phyloP scores from a whole-genome alignment of 1,140 invertebrate genomes.

The Hormaphis cornu region DNA sequence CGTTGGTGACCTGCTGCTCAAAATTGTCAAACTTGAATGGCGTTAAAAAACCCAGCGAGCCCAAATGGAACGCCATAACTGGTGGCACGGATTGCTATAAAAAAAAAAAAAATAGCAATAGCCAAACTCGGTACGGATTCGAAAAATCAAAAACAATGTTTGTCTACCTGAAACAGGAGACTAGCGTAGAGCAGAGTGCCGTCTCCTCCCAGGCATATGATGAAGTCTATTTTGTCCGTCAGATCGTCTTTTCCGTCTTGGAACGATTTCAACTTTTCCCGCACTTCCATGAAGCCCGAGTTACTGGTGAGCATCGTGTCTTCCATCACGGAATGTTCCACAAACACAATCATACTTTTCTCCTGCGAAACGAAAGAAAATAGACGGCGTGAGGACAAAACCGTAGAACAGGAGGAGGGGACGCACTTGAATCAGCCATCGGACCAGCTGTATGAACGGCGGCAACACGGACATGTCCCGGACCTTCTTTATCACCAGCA shows the following conservation, averaged over 20 bases:
- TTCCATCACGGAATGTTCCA: slow-evolving; percentile 79
- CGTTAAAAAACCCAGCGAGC: slow-evolving; percentile 91
- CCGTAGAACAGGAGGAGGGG: no score
- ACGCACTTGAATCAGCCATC: slow-evolving; percentile 80
- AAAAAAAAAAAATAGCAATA: slow-evolving; percentile 34
- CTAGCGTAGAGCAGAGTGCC: slow-evolving; percentile 93
- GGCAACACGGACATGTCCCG: slow-evolving; percentile 77
- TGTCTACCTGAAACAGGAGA: slow-evolving; percentile 66
- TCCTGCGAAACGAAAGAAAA: slow-evolving; percentile 51
- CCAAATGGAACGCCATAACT: slow-evolving; percentile 95
- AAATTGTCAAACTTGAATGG: slow-evolving; percentile 94
- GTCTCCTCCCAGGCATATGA: slow-evolving; percentile 90
- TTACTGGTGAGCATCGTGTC: slow-evolving; percentile 65
- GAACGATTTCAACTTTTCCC: slow-evolving; percentile 81
- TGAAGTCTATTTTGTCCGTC: slow-evolving; percentile 92
- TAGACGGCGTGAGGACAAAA: slow-evolving; percentile 31
- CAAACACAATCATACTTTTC: slow-evolving; percentile 89
- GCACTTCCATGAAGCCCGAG: slow-evolving; percentile 55
- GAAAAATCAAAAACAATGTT: not conserved
- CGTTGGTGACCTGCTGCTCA: slow-evolving; percentile 82
- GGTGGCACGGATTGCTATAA: slow-evolving; percentile 88
- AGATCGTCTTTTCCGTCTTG: slow-evolving; percentile 77
- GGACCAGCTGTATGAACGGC: slow-evolving; percentile 86
- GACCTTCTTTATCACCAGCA: slow-evolving; percentile 92
- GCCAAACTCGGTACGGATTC: not conserved